phyloP scores from a whole-genome alignment of 2,113 vertebrate species.

The Syrrhaptes paradoxus region DNA sequence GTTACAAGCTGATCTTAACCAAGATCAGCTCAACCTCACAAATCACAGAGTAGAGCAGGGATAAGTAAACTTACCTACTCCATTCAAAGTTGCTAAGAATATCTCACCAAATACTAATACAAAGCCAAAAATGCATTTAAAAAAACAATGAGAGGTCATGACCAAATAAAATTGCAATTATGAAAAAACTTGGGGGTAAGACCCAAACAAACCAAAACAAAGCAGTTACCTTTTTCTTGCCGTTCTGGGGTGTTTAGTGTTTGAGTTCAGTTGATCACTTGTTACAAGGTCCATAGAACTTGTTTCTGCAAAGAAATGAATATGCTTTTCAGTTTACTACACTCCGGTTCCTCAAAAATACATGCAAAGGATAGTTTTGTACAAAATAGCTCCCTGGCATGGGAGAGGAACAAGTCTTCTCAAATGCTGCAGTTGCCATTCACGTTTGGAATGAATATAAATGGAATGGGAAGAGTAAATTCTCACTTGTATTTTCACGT shows the following conservation, averaged over 20 bases:
- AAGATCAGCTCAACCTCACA: neutral
- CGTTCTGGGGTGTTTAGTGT: neutral
- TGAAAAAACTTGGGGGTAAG: neutral
- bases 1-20: neutral
- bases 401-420: neutral
- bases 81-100: neutral
- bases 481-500: neutral
- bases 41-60: neutral
- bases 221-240: neutral
- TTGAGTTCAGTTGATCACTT: neutral
- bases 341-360: neutral
- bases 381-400: neutral
- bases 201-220: neutral
- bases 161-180: neutral
- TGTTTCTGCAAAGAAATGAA: neutral
- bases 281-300: neutral
- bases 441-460: neutral
- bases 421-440: neutral
- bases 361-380: neutral
- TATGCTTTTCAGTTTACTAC: neutral
- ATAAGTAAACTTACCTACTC: neutral
- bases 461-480: neutral
- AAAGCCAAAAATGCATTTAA: neutral
- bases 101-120: neutral
- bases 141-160: neutral